Conservation (phyloP, 2,888 invertebrate species). For the Drosophila subquinaria region DNA sequence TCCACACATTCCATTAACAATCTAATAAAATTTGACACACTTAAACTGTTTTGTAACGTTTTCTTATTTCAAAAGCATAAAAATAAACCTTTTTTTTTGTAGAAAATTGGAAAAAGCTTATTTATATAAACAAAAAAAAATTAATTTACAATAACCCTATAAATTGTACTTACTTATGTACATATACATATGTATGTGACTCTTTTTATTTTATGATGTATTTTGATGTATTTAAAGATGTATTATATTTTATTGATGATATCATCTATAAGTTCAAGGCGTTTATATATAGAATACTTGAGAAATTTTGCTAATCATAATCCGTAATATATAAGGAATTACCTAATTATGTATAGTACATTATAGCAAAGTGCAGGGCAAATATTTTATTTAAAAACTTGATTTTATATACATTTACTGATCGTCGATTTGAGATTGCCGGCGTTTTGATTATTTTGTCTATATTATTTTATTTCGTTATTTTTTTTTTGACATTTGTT, state of each 20-base stretch:
- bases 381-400: slow-evolving; percentile 8
- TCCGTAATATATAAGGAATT: not conserved
- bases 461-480: slow-evolving; percentile 5
- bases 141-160: not conserved
- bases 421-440: slow-evolving; percentile 21
- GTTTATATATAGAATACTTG: not conserved
- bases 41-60: too few relatives aligned
- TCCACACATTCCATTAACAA: not conserved
- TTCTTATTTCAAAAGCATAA: not conserved
- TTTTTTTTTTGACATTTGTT: slow-evolving; percentile 2
- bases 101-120: not conserved
- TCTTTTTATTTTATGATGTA: not conserved
- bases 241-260: not conserved
- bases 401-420: slow-evolving; percentile 8
- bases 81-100: not conserved
- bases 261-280: not conserved
- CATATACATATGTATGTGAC: too few relatives aligned
- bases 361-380: not conserved
- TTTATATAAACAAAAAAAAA: not conserved
- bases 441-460: slow-evolving; percentile 33
- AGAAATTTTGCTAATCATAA: slow-evolving; percentile 10
- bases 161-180: too few relatives aligned
- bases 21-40: not conserved
- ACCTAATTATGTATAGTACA: not conserved
- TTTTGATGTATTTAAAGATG: too few relatives aligned